Evolutionary conservation across 2,888 invertebrate genomes (phyloP).

Genomic region (Agonopterix arenella): DNA sequence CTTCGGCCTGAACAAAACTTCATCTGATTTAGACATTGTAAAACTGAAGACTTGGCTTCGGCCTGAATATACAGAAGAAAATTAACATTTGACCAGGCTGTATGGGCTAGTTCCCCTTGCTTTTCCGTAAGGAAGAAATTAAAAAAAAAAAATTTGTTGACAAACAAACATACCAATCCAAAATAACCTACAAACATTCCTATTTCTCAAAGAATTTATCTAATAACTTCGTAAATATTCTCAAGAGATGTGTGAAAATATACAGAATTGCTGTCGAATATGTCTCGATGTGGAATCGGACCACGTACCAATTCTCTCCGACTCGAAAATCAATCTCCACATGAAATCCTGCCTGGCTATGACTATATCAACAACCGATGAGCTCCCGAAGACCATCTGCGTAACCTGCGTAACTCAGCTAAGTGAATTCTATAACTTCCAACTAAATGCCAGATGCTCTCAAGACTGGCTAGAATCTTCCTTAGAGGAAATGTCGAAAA

Average conservation of each 20-base stretch:
- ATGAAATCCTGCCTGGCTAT: conserved; percentile 59
- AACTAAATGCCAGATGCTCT: conserved; percentile 61
- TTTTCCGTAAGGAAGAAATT: no score
- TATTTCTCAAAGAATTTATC: not conserved
- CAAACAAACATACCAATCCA: no score
- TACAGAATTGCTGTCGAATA: conserved; percentile 56
- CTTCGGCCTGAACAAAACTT: no score
- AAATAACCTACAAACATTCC: not conserved
- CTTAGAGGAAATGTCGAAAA: conserved; percentile 45
- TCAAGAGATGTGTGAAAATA: conserved; percentile 43
- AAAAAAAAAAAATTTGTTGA: no score
- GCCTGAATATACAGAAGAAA: no score
- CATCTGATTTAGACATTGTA: no score
- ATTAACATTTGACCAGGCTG: no score
- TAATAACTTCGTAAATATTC: not conserved
- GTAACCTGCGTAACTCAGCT: conserved; percentile 53
- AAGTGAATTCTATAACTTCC: conserved; percentile 62
- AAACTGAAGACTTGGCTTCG: no score
- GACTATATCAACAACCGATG: conserved; percentile 40
- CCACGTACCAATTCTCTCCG: conserved; percentile 54
- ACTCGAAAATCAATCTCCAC: conserved; percentile 51
- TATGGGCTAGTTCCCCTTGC: no score
- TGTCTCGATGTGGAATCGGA: conserved; percentile 55
- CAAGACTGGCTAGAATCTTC: conserved; percentile 65
- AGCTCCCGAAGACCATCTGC: conserved; percentile 58